Evolutionary conservation across 2,888 invertebrate species (phyloP), one percentile per base, ranked within the genome.

Genomic region (Cheilosia pagana): DNA sequence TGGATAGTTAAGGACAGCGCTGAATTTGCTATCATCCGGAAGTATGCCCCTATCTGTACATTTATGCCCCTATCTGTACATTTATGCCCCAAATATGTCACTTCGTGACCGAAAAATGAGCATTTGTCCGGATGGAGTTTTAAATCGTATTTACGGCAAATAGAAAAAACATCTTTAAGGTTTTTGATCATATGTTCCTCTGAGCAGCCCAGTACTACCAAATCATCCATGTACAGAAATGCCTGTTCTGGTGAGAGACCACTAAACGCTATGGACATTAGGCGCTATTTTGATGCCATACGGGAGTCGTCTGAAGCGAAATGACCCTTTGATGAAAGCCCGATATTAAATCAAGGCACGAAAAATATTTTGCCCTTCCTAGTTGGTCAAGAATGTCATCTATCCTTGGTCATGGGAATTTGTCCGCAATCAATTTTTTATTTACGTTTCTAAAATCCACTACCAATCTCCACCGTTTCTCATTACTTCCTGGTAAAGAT

Each of bases 251-350:
- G n/a, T n/a, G 67, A 43, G 43, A 87, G 7, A 3, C 87, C 86
- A 8, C 72, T n/a, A 70, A 88, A 53, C 19, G 62, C 72, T n/a
- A 62, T 2, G 25, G 85, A 67, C 88, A 3, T 86, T 63, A 63
- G 72, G 62, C 0, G 50, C 52, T 55, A 71, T 81, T 14, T 74
- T 79, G 14, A 88, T 57, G 3, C 88, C 88, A 77, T 88, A 88
- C 6, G 87, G 88, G 5, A 87, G 62, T 39, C 87, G 60, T 25
- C 81, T 87, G 48, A 86, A 88, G 3, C 23, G 23, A 23, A 3
- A 23, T 3, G 23, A 23, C 2, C 23, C 23, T 3, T 23, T 23
- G 23, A 53, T n/a, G n/a, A n/a, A n/a, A n/a, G n/a, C n/a, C n/a
- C n/a, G n/a, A n/a, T n/a, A n/a, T n/a, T n/a, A n/a, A 39, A 41